A percentile compares a stretch with the other conserved stretches of the same genome.
phyloP scores from a whole-genome alignment of 2,113 vertebrate genomes.

The Ageneiosus marmoratus region DNA sequence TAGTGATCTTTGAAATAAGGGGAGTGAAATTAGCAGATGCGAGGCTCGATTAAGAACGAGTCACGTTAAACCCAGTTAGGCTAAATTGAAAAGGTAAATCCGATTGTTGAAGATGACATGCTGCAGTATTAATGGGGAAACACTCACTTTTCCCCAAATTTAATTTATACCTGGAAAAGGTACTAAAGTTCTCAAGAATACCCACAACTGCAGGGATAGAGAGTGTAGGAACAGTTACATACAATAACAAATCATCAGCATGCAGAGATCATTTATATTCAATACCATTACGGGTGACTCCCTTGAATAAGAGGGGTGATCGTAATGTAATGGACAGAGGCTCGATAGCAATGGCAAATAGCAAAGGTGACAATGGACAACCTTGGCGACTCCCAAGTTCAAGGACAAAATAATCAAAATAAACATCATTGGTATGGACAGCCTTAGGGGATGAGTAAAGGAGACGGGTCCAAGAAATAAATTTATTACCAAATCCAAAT shows the following conservation, averaged over 20 bases:
- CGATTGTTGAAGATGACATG: too few species aligned
- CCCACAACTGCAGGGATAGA: slow-evolving; percentile 1
- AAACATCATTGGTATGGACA: slow-evolving; percentile 1
- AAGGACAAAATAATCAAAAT: slow-evolving; percentile 36
- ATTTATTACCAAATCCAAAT: slow-evolving; percentile 32
- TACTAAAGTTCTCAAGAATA: slow-evolving; percentile 9
- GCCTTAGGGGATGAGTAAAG: slow-evolving; percentile 24
- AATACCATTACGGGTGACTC: too few species aligned
- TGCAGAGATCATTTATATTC: background rate
- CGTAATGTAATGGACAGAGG: background rate
- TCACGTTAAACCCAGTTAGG: too few species aligned
- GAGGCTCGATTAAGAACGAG: too few species aligned
- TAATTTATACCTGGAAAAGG: slow-evolving; percentile 36
- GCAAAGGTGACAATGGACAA: slow-evolving; percentile 20
- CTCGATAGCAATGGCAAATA: background rate
- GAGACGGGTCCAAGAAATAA: slow-evolving; percentile 33
- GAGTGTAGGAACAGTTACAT: too few species aligned
- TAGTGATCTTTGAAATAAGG: too few species aligned
- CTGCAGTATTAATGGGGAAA: too few species aligned
- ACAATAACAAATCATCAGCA: too few species aligned
- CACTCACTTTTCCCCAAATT: too few species aligned
- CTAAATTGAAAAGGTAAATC: slow-evolving; percentile 21
- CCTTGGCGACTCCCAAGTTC: background rate
- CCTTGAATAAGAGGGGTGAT: background rate
- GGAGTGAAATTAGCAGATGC: too few species aligned